phyloP scores from a whole-genome alignment of 2,797 vertebrate species.

The Emydoidea blandingii region DNA sequence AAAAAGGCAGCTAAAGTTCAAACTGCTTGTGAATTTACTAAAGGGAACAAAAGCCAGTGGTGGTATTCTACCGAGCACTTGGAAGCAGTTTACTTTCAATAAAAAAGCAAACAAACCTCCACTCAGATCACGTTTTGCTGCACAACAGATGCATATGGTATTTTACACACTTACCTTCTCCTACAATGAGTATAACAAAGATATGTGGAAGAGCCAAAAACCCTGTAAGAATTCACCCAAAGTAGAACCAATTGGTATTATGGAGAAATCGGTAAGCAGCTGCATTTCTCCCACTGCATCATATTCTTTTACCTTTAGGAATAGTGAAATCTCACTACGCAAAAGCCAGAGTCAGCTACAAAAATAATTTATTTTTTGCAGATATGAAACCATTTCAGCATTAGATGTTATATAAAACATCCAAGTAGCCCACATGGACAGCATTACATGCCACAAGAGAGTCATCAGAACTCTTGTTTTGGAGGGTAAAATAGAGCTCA shows the following conservation, averaged over 20 bases:
- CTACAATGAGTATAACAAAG: not conserved
- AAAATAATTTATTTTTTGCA: not conserved
- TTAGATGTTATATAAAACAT: not conserved
- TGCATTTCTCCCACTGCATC: not conserved
- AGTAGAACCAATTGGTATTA: not conserved
- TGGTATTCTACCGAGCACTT: not conserved
- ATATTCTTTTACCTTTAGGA: not conserved
- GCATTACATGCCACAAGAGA: not conserved
- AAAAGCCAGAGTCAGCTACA: not conserved
- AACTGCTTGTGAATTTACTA: not conserved
- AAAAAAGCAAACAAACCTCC: not conserved
- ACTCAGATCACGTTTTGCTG: not conserved
- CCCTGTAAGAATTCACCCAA: not conserved
- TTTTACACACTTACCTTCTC: not conserved
- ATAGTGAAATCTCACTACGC: not conserved
- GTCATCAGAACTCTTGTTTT: not conserved
- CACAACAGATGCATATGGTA: not conserved
- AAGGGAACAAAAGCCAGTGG: accelerated
- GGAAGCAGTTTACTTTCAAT: not conserved
- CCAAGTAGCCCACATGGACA: not conserved
- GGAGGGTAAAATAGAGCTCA: not conserved
- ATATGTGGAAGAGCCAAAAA: not conserved
- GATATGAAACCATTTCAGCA: not conserved
- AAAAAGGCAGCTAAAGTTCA: not conserved
- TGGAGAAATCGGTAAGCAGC: not conserved